Evolutionary conservation across 35 echinoderm and acorn worm genomes (phyloP), one percentile per base, ranked within the genome.

Genomic region (Lytechinus variegatus): DNA sequence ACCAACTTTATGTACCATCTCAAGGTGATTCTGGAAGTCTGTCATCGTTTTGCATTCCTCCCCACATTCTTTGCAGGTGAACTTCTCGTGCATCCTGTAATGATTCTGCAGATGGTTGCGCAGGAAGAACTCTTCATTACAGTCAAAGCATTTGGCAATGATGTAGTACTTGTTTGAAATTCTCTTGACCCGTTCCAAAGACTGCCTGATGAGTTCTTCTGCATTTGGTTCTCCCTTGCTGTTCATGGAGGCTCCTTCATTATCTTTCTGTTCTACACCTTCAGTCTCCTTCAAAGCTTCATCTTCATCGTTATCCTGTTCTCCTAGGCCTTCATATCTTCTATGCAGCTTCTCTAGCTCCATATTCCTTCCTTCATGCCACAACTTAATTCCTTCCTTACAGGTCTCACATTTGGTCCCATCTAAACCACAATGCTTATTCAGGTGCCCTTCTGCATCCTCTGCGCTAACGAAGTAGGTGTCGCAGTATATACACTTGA

Each of bases 61-160:
- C 14, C 29, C 29, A 90, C 88, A 90, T 44, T 54, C 52, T 44
- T 90, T 90, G 29, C 88, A 90, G 29, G 28, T 44, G 88, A 90
- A 90, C 29, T 52, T 90, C 52, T 52, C 52, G 21, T 90, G 88
- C 11, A 27, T 7, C 21, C n/a, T 90, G 88, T 90, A 90, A 54
- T 90, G 88, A 10, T 90, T 90, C 28, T 12, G 3, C 16, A 90
- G 88, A 54, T 90, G 88, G 24, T 90, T 28, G 3, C 88, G 88
- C 9, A 90, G 52, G 24, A 52, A 90, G 27, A 29, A 90, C 16
- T 54, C 13, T 10, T 90, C 88, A 90, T 54, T 54, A 29, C 88
- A 90, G 8, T 90, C 88, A 90, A 90, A 52, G 88, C 88, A 90
- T 44, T 28, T 54, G 52, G n/a, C 52, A 24, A 90, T 90, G 88